Conservation (phyloP, 2,113 vertebrate genomes). For the Oryzias javanicus region DNA sequence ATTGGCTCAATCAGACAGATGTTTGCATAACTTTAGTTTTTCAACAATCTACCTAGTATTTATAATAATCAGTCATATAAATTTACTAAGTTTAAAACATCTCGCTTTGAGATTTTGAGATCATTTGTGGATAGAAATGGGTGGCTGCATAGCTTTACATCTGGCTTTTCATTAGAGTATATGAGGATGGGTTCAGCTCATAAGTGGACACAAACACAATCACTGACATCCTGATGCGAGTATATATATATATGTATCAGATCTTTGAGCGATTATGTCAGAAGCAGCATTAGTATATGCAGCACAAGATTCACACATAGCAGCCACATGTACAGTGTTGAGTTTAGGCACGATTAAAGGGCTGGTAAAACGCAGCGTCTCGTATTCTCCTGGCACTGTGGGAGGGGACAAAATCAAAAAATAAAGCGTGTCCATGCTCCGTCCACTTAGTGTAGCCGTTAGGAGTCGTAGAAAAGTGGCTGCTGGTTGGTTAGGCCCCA, state of each 20-base stretch:
- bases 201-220: constrained; percentile 24
- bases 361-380: constrained; percentile 58
- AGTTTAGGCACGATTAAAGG: constrained; percentile 59
- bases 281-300: constrained; percentile 61
- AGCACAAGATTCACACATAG: constrained; percentile 62
- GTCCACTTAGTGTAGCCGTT: constrained; percentile 8
- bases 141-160: constrained; percentile 66
- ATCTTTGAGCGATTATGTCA: constrained; percentile 29
- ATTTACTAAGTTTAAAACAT: constrained; percentile 37
- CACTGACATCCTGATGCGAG: constrained; percentile 27
- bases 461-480: background rate
- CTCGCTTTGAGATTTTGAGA: constrained; percentile 34
- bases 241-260: constrained; percentile 22
- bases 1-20: constrained; percentile 1
- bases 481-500: constrained; percentile 10
- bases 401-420: constrained; percentile 17
- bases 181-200: constrained; percentile 24
- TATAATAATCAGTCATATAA: constrained; percentile 19
- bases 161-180: constrained; percentile 22
- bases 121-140: constrained; percentile 36
- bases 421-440: constrained; percentile 4
- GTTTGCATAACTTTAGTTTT: constrained; percentile 12
- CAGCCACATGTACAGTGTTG: constrained; percentile 57
- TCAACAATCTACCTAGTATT: background rate
- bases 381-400: constrained; percentile 57